phyloP scores from a whole-genome alignment of 2,113 vertebrate species.

The Gadus macrocephalus region DNA sequence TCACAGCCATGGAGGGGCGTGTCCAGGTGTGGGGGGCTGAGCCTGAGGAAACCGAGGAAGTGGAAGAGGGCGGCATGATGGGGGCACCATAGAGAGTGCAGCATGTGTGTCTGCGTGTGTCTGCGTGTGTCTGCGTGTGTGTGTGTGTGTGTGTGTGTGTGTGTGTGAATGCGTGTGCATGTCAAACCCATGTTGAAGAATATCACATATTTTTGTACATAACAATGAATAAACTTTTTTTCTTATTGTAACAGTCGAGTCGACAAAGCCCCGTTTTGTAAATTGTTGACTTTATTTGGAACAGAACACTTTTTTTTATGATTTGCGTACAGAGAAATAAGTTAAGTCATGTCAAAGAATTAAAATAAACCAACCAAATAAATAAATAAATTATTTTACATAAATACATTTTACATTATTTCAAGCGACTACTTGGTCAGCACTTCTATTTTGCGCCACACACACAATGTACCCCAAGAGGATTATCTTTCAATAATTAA shows the following conservation, averaged over 20 bases:
- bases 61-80: not conserved
- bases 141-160: too few relatives aligned
- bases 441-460: not conserved
- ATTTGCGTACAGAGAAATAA: conserved; percentile 52
- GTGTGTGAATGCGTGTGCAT: not conserved
- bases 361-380: conserved; percentile 59
- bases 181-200: not conserved
- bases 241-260: not conserved
- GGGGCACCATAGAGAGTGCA: too few relatives aligned
- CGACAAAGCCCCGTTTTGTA: not conserved
- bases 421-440: not conserved
- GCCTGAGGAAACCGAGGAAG: conserved; percentile 58
- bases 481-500: conserved; percentile 31
- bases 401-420: conserved; percentile 56
- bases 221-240: conserved; percentile 31
- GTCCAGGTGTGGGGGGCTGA: conserved; percentile 84
- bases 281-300: conserved; percentile 41
- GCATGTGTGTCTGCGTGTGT: not conserved
- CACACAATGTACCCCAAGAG: conserved; percentile 22
- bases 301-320: conserved; percentile 3
- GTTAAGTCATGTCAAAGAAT: conserved; percentile 42
- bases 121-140: not conserved
- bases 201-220: not conserved
- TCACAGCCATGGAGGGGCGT: conserved; percentile 77
- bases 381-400: conserved; percentile 78